Percentiles rank a stretch among this genome's conserved stretches.
Conservation (phyloP, 2,113 vertebrate genomes). For the Corythornis cristatus region DNA sequence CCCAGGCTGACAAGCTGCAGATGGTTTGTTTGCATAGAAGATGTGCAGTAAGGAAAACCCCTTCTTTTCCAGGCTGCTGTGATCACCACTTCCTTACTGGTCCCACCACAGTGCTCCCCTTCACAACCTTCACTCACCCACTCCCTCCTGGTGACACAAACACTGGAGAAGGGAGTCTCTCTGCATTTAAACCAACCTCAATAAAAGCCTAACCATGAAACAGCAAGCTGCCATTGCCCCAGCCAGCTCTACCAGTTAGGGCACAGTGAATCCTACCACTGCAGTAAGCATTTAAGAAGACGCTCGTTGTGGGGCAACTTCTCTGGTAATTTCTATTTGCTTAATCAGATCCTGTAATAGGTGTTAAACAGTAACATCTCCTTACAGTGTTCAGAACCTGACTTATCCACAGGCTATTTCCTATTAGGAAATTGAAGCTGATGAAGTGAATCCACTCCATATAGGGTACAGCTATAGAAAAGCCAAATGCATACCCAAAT, state of each 20-base stretch:
- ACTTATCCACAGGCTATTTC: neutral
- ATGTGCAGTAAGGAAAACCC: neutral
- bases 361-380: neutral
- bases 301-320: slow-evolving; percentile 6
- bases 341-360: slow-evolving; percentile 35
- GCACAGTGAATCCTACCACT: neutral
- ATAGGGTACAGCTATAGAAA: neutral
- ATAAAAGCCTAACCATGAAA: neutral
- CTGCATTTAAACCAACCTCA: fast-evolving
- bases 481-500: neutral
- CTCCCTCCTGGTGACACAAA: neutral
- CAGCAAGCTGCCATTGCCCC: neutral
- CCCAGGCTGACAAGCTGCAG: neutral
- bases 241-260: slow-evolving; percentile 4
- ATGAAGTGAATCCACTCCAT: neutral
- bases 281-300: neutral
- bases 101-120: neutral
- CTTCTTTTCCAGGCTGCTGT: neutral
- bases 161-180: neutral
- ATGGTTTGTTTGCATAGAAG: neutral
- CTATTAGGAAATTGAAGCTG: neutral
- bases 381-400: neutral
- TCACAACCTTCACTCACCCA: neutral
- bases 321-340: slow-evolving; percentile 34
- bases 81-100: neutral